Conservation (phyloP, 2,888 invertebrate species). For the Microchrysa polita region DNA sequence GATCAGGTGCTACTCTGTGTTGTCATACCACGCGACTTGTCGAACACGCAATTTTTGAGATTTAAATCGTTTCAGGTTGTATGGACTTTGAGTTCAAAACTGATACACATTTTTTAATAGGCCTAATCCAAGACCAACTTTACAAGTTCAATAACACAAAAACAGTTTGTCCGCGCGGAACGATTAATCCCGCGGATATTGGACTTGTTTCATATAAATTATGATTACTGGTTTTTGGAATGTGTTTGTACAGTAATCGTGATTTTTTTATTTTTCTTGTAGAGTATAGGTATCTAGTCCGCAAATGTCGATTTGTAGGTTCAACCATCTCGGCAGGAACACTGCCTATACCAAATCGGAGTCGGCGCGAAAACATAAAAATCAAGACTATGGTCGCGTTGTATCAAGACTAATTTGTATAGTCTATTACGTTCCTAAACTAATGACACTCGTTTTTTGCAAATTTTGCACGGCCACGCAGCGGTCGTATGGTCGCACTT, state of each 20-base stretch:
- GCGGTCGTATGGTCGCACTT: too few species aligned
- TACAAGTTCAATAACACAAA: background rate
- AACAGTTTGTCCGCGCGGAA: background rate
- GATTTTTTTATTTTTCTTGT: too few species aligned
- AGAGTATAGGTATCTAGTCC: too few species aligned
- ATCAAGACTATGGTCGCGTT: too few species aligned
- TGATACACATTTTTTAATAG: background rate
- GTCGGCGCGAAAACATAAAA: too few species aligned
- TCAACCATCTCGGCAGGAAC: too few species aligned
- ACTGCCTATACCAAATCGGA: too few species aligned
- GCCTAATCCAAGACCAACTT: background rate
- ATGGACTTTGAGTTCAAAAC: background rate
- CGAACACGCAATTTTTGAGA: background rate
- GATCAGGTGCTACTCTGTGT: background rate
- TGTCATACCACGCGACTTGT: background rate
- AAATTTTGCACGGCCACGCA: too few species aligned
- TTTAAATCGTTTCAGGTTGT: background rate
- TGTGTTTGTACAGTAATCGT: background rate
- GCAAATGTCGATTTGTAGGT: too few species aligned
- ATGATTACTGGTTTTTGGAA: slow-evolving; percentile 1
- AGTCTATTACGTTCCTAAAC: too few species aligned
- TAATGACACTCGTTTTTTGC: too few species aligned
- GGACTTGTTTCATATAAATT: background rate
- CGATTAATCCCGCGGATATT: slow-evolving; percentile 1
- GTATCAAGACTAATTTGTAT: too few species aligned